A percentile compares a stretch with the other conserved stretches of the same genome.
These are phyloP conservation scores for Helleia helle DNA, from an alignment of 2,888 invertebrate genomes.

Conservation along the genomic window DNA sequence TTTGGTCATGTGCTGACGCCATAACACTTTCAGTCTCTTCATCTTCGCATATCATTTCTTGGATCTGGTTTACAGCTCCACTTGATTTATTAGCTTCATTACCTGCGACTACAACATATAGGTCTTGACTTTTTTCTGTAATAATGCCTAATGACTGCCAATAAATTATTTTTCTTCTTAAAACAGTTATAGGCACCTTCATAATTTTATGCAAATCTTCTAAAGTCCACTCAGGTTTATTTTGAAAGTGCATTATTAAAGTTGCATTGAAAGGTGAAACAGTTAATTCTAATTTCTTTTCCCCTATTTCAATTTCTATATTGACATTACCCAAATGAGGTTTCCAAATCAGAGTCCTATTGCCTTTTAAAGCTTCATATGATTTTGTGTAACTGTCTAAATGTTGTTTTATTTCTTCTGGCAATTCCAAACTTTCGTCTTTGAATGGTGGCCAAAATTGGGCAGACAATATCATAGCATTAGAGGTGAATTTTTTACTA, in stretches of 20 bases:
- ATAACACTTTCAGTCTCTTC: slow-evolving; percentile 95
- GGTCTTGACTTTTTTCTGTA: slow-evolving; percentile 82
- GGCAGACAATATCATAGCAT: slow-evolving; percentile 94
- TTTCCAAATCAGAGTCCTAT: slow-evolving; percentile 94
- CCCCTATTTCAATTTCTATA: slow-evolving; percentile 90
- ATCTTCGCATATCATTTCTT: slow-evolving; percentile 86
- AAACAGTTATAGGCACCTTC: slow-evolving; percentile 88
- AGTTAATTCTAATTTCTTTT: slow-evolving; percentile 83
- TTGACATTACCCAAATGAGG: slow-evolving; percentile 93
- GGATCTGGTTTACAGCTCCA: slow-evolving; percentile 67
- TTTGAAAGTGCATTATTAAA: slow-evolving; percentile 94
- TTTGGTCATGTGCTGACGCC: slow-evolving; percentile 94
- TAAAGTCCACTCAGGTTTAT: slow-evolving; percentile 88
- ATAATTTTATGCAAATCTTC: slow-evolving; percentile 89
- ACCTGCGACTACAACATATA: slow-evolving; percentile 81
- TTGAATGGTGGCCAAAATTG: slow-evolving; percentile 99
- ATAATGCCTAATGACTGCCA: slow-evolving; percentile 96
- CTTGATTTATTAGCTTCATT: slow-evolving; percentile 69
- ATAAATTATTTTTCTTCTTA: slow-evolving; percentile 90
- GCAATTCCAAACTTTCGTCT: slow-evolving; percentile 92
- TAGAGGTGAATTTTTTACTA: slow-evolving; percentile 53
- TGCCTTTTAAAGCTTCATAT: slow-evolving; percentile 93
- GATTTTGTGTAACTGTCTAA: slow-evolving; percentile 90
- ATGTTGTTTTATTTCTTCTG: slow-evolving; percentile 84
- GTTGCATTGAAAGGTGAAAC: slow-evolving; percentile 96